phyloP scores from a whole-genome alignment of 2,888 invertebrate species.

The Keiferia lycopersicella region DNA sequence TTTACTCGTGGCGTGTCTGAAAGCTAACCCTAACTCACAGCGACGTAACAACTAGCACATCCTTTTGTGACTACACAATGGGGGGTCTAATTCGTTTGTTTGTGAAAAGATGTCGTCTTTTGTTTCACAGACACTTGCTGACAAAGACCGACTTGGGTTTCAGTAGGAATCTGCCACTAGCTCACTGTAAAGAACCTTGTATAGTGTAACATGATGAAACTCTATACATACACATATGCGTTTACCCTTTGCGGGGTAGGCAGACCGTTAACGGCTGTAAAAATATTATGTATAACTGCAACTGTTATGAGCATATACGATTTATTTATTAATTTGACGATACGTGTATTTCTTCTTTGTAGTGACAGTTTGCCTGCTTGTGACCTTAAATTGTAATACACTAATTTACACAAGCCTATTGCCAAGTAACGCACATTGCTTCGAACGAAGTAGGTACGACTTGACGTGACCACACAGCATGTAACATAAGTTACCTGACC shows the following conservation, averaged over 20 bases:
- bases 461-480: too few species aligned
- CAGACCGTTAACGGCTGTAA: too few species aligned
- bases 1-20: not conserved
- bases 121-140: constrained; percentile 14
- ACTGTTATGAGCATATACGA: too few species aligned
- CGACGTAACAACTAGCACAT: constrained; percentile 12
- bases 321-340: too few species aligned
- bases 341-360: too few species aligned
- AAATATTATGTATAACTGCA: not conserved
- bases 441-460: too few species aligned
- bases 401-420: too few species aligned
- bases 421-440: too few species aligned
- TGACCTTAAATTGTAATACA: too few species aligned
- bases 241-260: too few species aligned
- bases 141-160: not conserved
- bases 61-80: not conserved
- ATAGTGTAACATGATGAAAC: not conserved
- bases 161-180: not conserved
- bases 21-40: not conserved
- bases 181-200: not conserved
- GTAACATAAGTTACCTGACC: too few species aligned
- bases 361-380: too few species aligned
- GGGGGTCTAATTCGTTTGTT: constrained; percentile 20
- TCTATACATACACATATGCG: not conserved
- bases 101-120: constrained; percentile 22